Evolutionary conservation across 2,113 vertebrate genomes (phyloP), one percentile per base, ranked within the genome.

Genomic region (Myotis davidii): DNA sequence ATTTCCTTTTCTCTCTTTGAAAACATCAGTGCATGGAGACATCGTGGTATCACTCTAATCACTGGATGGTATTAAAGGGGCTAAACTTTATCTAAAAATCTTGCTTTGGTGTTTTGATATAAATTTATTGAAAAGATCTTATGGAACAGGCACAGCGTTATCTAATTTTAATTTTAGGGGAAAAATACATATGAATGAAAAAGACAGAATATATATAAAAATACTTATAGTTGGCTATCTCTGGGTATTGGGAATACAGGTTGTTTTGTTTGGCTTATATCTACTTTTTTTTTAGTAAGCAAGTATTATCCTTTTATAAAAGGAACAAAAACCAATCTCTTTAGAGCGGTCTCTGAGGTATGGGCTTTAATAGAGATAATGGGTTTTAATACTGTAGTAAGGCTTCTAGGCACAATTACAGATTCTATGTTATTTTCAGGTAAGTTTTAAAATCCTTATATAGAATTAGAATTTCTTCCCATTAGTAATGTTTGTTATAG

Each of bases 381-480:
- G 20, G 34, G 21, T 52, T 23, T 84, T 65, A 79, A 29, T 61
- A 25, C 7, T 74, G 1, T 65, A 69, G 18, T 81, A 64, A 81
- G 59, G 27, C 25, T 88, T 95, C 65, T 34, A 16, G 70, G 59
- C 7, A 50, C 20, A 37, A 3, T 72, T 56, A 34, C 1, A 64
- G 34, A 54, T 56, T 82, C 83, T 83, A 76, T 42, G 34, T 39
- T 91, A 56, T 59, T 73, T 83, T 84, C 67, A 39, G 29, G 23
- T 91, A 81, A 64, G 29, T 81, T 96, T 89, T 59, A 29, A 39
- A 91, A 37, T 91, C 23, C 67, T 77, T 88, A 45, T 54, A 23
- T 45, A 45, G 45, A 45, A 45, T 91, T 93, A 72, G n/a, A 82
- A 89, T 86, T 94, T 9, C 42, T 92, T 95, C 21, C 45, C 56